Evolutionary conservation across 2,113 vertebrate species (phyloP).

Genomic region (Speoplatyrhinus poulsoni): DNA sequence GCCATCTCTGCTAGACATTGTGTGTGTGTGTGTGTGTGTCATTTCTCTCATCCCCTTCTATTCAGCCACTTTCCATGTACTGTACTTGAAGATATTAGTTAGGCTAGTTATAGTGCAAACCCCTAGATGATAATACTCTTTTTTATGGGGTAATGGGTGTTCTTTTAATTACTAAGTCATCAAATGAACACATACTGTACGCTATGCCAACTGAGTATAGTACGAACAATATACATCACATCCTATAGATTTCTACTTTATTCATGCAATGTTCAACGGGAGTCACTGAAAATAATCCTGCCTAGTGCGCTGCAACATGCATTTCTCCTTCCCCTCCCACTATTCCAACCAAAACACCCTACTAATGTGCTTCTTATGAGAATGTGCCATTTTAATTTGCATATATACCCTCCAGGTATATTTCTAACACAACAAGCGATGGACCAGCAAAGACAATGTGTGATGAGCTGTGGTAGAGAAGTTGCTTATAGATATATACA

Average conservation of each 20-base stretch:
- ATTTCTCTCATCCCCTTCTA: background rate
- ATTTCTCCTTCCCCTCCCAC: background rate
- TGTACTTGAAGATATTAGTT: slow-evolving; percentile 22
- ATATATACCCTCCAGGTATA: background rate
- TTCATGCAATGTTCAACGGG: background rate
- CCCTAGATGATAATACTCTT: slow-evolving; percentile 19
- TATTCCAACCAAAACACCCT: background rate
- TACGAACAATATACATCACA: slow-evolving; percentile 3
- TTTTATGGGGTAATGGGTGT: slow-evolving; percentile 12
- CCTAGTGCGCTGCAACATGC: background rate
- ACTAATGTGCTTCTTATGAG: background rate
- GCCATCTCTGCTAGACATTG: background rate
- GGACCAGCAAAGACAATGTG: background rate
- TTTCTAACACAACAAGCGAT: background rate
- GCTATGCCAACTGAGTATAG: slow-evolving; percentile 14
- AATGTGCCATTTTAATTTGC: background rate
- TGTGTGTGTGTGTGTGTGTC: slow-evolving; percentile 5
- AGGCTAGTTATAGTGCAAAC: slow-evolving; percentile 28
- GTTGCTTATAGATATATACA: background rate
- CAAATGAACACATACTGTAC: slow-evolving; percentile 29
- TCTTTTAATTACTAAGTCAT: slow-evolving; percentile 30
- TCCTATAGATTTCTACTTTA: background rate
- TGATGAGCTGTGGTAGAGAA: background rate
- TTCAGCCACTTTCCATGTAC: slow-evolving; percentile 1
- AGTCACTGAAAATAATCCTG: slow-evolving; percentile 13